phyloP scores from a whole-genome alignment of 2,888 invertebrate genomes.

The Ditula angustiorana region DNA sequence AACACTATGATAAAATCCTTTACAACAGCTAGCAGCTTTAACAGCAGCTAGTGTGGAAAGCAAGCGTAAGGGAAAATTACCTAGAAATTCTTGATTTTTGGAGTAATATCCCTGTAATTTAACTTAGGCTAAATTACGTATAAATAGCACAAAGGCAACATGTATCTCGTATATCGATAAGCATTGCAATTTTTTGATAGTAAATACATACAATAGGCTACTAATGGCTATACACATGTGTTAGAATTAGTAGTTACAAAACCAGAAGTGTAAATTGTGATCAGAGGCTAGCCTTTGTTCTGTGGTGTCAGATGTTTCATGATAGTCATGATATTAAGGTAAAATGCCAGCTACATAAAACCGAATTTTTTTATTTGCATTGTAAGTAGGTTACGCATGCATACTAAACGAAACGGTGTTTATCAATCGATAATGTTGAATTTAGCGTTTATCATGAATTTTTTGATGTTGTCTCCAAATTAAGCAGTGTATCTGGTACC shows the following conservation, averaged over 20 bases:
- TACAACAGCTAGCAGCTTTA: too few species aligned
- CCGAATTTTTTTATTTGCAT: too few species aligned
- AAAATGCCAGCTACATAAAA: not conserved
- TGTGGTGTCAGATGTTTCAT: constrained; percentile 22
- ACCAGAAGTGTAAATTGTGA: constrained; percentile 10
- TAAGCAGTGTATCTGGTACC: too few species aligned
- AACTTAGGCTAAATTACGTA: not conserved
- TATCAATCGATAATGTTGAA: not conserved
- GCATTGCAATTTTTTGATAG: not conserved
- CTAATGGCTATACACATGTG: constrained; percentile 14
- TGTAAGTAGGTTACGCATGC: constrained; percentile 5
- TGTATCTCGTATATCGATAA: constrained; percentile 14
- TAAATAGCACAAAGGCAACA: too few species aligned
- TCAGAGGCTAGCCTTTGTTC: constrained; percentile 14
- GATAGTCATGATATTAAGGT: too few species aligned
- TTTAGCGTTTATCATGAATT: too few species aligned
- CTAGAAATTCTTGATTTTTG: constrained; percentile 7
- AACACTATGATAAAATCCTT: constrained; percentile 25
- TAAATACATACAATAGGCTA: constrained; percentile 12
- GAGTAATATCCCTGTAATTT: not conserved
- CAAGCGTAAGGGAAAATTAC: constrained; percentile 26
- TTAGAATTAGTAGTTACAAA: constrained; percentile 17
- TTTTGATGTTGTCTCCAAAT: too few species aligned
- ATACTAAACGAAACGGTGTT: not conserved
- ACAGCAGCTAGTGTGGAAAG: constrained; percentile 7